These are phyloP conservation scores for Platyscapa corneri DNA, from an alignment of 1,140 invertebrate species.

Conservation along the genomic window DNA sequence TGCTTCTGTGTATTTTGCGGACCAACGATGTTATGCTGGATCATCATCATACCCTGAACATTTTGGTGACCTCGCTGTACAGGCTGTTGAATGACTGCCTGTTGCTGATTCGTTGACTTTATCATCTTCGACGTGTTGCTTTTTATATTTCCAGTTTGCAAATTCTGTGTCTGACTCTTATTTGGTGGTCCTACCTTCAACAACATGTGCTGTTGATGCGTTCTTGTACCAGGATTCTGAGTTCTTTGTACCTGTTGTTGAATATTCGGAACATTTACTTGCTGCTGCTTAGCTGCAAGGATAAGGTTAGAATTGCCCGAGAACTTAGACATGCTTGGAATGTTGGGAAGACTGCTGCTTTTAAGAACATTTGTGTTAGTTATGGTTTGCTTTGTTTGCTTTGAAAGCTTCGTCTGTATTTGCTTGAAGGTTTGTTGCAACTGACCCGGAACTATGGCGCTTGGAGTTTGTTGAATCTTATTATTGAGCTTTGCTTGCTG, in stretches of 20 bases:
- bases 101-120: conserved; percentile 52
- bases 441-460: conserved; percentile 55
- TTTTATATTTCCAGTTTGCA: neutral
- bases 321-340: conserved; percentile 62
- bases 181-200: neutral
- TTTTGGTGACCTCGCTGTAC: conserved; percentile 59
- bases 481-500: conserved; percentile 59
- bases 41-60: conserved; percentile 49
- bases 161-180: neutral
- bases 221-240: conserved; percentile 34
- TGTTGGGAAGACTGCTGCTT: conserved; percentile 66
- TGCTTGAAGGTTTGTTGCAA: conserved; percentile 62
- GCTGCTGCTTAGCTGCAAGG: conserved; percentile 54
- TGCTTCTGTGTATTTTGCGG: conserved; percentile 41
- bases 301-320: conserved; percentile 56
- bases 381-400: conserved; percentile 57
- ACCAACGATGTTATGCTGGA: conserved; percentile 43
- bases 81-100: conserved; percentile 59
- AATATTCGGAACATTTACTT: conserved; percentile 28
- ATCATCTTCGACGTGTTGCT: neutral
- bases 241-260: conserved; percentile 54
- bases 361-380: conserved; percentile 65
- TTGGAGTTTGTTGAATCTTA: conserved; percentile 57
- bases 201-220: conserved; percentile 8
- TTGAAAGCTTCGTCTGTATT: conserved; percentile 37